These are phyloP conservation scores for Danio aesculapii DNA, from an alignment of 2,797 vertebrate species.

Conservation along the genomic window DNA sequence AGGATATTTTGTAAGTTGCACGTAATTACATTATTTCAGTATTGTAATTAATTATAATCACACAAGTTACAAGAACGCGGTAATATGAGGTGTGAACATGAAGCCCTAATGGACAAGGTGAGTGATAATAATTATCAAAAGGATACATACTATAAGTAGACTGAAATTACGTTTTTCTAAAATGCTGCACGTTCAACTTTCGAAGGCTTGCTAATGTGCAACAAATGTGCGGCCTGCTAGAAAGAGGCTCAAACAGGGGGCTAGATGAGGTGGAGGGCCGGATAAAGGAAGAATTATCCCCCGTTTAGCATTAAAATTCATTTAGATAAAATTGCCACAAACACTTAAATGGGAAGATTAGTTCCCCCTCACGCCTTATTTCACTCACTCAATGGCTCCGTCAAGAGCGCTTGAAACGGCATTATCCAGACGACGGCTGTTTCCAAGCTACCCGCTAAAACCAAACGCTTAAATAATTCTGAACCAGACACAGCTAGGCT, in stretches of 20 bases:
- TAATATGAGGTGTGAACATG: not conserved
- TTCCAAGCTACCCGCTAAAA: constrained; percentile 80
- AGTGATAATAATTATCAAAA: not conserved
- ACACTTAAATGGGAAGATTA: constrained; percentile 96
- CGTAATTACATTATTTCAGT: not conserved
- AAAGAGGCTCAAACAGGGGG: constrained; percentile 43
- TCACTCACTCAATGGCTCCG: constrained; percentile 91
- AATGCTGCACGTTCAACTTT: constrained; percentile 9
- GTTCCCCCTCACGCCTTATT: constrained; percentile 98
- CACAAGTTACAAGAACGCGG: not conserved
- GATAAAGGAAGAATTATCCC: constrained; percentile 88
- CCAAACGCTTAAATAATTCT: not conserved
- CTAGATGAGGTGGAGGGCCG: constrained; percentile 48
- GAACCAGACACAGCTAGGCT: constrained; percentile 17
- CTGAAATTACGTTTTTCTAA: not conserved
- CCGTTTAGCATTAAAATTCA: constrained; percentile 85
- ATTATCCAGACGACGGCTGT: constrained; percentile 82
- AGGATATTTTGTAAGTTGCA: not conserved
- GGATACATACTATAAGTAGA: not conserved
- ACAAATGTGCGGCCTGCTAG: constrained; percentile 70
- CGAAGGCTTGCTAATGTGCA: constrained; percentile 63
- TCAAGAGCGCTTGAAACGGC: constrained; percentile 88
- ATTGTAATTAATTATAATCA: constrained; percentile 26
- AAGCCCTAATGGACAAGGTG: constrained; percentile 1
- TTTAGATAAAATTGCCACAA: constrained; percentile 96